Percentiles rank a stretch among this genome's conserved stretches.
Conservation (phyloP, 2,888 invertebrate genomes). For the Boloria euphrosyne region DNA sequence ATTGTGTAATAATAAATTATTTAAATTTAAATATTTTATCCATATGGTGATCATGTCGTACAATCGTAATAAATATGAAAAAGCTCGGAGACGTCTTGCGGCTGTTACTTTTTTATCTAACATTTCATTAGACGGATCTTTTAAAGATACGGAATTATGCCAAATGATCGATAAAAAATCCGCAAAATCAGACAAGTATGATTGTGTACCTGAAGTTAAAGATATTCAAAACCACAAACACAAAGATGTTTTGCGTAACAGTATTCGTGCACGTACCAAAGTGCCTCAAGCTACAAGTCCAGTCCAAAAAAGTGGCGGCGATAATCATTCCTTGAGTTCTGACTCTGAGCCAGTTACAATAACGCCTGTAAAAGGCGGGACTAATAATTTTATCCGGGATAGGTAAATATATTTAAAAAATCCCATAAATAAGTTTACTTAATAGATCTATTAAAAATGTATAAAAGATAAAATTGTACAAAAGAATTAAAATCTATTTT, state of each 20-base stretch:
- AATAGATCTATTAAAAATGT: background rate
- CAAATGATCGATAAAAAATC: slow-evolving; percentile 54
- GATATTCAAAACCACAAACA: slow-evolving; percentile 52
- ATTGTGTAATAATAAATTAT: slow-evolving; percentile 14
- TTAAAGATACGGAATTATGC: slow-evolving; percentile 84
- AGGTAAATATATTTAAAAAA: slow-evolving; percentile 67
- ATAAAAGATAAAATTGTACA: too few relatives aligned
- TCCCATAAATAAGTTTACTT: background rate
- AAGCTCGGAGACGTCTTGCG: slow-evolving; percentile 92
- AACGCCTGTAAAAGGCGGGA: slow-evolving; percentile 83
- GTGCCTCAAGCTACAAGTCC: slow-evolving; percentile 61
- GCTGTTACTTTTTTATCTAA: slow-evolving; percentile 97
- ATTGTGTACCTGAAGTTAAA: slow-evolving; percentile 49
- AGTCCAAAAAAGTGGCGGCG: slow-evolving; percentile 56
- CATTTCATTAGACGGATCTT: slow-evolving; percentile 96
- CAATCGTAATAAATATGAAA: slow-evolving; percentile 78
- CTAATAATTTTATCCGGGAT: slow-evolving; percentile 79
- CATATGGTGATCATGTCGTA: slow-evolving; percentile 53
- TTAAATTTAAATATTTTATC: slow-evolving; percentile 1
- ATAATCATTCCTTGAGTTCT: slow-evolving; percentile 86
- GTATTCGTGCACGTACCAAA: slow-evolving; percentile 63
- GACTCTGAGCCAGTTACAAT: slow-evolving; percentile 88
- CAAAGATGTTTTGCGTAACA: slow-evolving; percentile 55
- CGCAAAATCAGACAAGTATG: slow-evolving; percentile 55
- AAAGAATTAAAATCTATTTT: slow-evolving; percentile 10